A percentile compares a stretch with the other conserved stretches of the same genome.
These are phyloP conservation scores for Gnathonemus longibarbis DNA, from an alignment of 2,113 vertebrate species.

Conservation along the genomic window DNA sequence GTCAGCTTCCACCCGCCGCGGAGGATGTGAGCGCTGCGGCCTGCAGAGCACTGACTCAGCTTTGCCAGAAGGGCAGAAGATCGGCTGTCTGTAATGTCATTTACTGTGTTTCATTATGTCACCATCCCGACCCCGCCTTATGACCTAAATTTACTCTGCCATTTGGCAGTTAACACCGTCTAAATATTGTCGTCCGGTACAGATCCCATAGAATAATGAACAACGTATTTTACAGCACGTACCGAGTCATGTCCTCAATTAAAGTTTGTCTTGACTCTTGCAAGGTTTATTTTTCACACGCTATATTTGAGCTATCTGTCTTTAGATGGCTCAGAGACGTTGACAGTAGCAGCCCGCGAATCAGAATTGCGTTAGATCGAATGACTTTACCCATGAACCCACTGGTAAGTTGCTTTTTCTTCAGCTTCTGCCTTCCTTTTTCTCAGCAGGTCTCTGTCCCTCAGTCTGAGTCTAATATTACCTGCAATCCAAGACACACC, in stretches of 20 bases:
- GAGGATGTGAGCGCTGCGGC: not conserved
- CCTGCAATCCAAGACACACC: conserved; percentile 35
- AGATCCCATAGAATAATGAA: not conserved
- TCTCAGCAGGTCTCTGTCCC: conserved; percentile 77
- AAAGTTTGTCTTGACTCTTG: not conserved
- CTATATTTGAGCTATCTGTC: not conserved
- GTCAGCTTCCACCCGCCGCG: not conserved
- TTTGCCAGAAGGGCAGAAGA: not conserved
- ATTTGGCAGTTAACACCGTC: not conserved
- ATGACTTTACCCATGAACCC: conserved; percentile 70
- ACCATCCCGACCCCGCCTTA: not conserved
- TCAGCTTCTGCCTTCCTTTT: conserved; percentile 79
- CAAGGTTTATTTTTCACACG: not conserved
- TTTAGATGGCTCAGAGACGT: not conserved
- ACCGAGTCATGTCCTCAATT: not conserved
- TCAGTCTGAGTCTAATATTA: conserved; percentile 56
- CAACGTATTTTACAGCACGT: not conserved
- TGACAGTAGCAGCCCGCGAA: not conserved
- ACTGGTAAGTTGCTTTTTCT: conserved; percentile 71
- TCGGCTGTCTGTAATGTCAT: not conserved
- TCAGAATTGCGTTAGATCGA: not conserved
- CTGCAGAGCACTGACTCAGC: not conserved
- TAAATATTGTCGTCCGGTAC: not conserved
- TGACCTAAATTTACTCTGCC: not conserved
- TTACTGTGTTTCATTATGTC: not conserved